Base-by-base conservation (phyloP, 2,888 invertebrate genomes). In the Diaphora mendica region DNA sequence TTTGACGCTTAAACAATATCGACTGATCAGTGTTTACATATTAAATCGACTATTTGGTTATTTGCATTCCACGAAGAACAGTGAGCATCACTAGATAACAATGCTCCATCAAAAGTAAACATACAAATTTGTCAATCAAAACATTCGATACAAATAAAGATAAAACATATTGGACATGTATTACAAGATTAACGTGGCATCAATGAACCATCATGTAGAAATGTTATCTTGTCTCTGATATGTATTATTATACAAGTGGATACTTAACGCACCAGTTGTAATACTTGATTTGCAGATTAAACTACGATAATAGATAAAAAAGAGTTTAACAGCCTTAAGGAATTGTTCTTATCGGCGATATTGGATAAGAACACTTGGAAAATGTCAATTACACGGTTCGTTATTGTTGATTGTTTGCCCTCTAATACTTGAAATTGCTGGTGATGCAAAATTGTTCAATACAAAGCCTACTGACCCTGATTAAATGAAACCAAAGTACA, bases 311-410 rank as follows among this genome's bases (percentile, higher is more conserved):
- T 80, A 89, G 91, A 92, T 93, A 93, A 91, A 88, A 79, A 88
- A 80, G 86, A 92, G 93, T 94, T 93, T 93, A 95, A 91, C 92
- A 92, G 91, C 92, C 91, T 91, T 80, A 86, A 72, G 81, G 87
- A 84, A 86, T 82, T 82, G 77, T 82, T 82, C 39, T 85, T 87
- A 88, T 86, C 86, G 71, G 64, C 44, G 75, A 79, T 72, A 71
- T 75, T 72, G 42, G 44, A 64, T 33, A 11, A 77, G 33, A 68
- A 70, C 71, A 11, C 70, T 76, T 77, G 65, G 55, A 73, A 72
- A 77, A 35, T 51, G 9, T 64, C 71, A 51, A 80, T 78, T 66
- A 72, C 39, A 73, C 70, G 64, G 42, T 67, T 74, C 51, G 42
- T 71, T 72, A 35, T 68, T 51, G 35, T 71, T 74, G 35, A 33